Base-by-base conservation (phyloP, 2,888 invertebrate species). In the Strigamia transsilvanica region DNA sequence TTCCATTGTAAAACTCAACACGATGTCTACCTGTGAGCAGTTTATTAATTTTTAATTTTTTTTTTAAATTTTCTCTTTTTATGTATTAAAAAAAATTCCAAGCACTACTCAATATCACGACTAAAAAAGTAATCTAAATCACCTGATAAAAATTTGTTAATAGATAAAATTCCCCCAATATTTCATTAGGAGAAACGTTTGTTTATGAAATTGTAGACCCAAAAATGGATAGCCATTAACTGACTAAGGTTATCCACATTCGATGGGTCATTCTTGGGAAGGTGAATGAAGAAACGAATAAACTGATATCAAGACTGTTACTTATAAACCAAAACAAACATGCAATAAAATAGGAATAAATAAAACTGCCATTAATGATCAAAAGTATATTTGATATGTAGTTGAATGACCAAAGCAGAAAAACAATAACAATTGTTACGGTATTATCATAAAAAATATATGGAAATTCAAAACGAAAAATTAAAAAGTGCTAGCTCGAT, bases 61-160 rank as follows among this genome's bases (percentile, higher is more conserved):
- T 38, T 9, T 38, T 38, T 38, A 27, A n/a, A n/a, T n/a, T n/a
- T n/a, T 27, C 1, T 38, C 6, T 4, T 38, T 38, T 46, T 46
- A 46, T 46, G 46, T 46, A 46, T n/a, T 46, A 46, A 46, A 46
- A 46, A 46, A 46, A 46, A n/a, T n/a, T 46, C 46, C 46, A 46
- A 46, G 46, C 46, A 46, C 46, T 46, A 46, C 46, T 46, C 46
- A 46, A 13, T 46, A n/a, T 46, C 46, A 46, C 46, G 46, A n/a
- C 46, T 46, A 46, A 46, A 46, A 46, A 38, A 38, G 38, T 38
- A 38, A 38, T 38, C 38, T 38, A 38, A 38, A 38, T 38, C 38
- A 38, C 10, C 10, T 38, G 38, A 38, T 38, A 38, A 38, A 38
- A 46, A 46, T n/a, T 46, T 46, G 15, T 15, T 46, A 46, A 46